Evolutionary conservation across 2,113 vertebrate species (phyloP), one percentile per base, ranked within the genome.

Genomic region (Holacanthus passer): DNA sequence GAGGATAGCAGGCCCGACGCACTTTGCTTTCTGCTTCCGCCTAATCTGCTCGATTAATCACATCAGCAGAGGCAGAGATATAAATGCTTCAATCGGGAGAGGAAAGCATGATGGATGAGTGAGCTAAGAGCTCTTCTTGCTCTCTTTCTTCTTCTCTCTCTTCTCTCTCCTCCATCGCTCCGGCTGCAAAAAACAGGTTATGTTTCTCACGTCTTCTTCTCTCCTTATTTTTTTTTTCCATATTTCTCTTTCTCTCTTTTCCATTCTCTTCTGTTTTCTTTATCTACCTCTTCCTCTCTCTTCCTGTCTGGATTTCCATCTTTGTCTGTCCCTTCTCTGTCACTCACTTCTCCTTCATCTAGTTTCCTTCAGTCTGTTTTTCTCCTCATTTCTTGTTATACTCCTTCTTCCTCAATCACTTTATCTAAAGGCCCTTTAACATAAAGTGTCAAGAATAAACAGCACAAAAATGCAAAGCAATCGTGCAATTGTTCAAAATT

Each of bases 41-140:
- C 68, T 92, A 86, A 93, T 93, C 92, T 88, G 70, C 55, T 79
- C 82, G 63, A 93, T 94, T 93, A 89, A 92, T 95, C 93, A 92
- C 79, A 72, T 63, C 71, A 68, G 83, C 84, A 27, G 66, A 62
- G 62, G 82, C 65, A 45, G 73, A 72, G 85, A 81, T 87, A 87
- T 81, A 77, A 91, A 84, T 3, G 65, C 88, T 90, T 93, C 88
- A 90, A 62, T 94, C 91, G 74, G n/a, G 69, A 84, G 73, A 67
- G 52, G 82, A 77, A 77, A 68, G 70, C 47, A 53, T 93, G 92
- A 93, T 87, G 85, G 90, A 93, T 93, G 88, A 82, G 67, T n/a
- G 76, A 75, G 84, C 81, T 52, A 13, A 90, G 89, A 87, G 90
- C 79, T 73, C 59, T 50, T 84, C 74, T 1, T 80, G 65, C 84